Evolutionary conservation across 2,113 vertebrate genomes (phyloP), one percentile per base, ranked within the genome.

Genomic region (Sturnira hondurensis): DNA sequence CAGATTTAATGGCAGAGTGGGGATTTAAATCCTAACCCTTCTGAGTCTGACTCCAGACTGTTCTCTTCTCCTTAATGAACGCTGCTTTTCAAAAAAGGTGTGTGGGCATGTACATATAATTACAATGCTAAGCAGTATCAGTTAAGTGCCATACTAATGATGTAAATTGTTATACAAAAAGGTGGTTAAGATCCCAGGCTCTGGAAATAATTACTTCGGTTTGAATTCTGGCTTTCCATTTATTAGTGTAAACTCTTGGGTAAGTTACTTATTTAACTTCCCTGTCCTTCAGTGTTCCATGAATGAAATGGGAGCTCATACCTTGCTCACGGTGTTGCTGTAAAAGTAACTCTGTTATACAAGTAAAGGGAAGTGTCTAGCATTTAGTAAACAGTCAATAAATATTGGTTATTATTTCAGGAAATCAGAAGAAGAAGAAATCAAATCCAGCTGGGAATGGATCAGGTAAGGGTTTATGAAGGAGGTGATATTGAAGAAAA

Each of bases 221-320:
- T 80, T 96, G 63, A 95, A 86, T 86, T 36, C 70, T 92, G 78
- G 33, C 16, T 83, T 26, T 78, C 28, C 17, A 71, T 12, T 85
- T 85, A 70, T 26, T 52, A 90, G n/a, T 52, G 19, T 78, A 45
- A 50, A 58, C 63, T 80, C n/a, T 87, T 90, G 65, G 14, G 41
- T n/a, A 93, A 94, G 7, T 92, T 83, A 86, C 17, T 63, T 89
- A 95, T 28, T 71, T 86, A 95, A 73, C 16, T 78, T 85, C 54
- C 31, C 10, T 85, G 67, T 63, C 36, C 67, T 56, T 96, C 92
- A 65, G 11, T 33, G 54, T 88, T 26, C 68, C 22, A 89, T 83
- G 31, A 68, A 83, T 86, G 86, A 93, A 74, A 86, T 91, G 50
- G 33, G 45, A 41, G 24, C 24, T 96, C 58, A 95, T 61, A 82